Evolutionary conservation across 2,113 vertebrate species (phyloP).

Genomic region (Podocnemis expansa): DNA sequence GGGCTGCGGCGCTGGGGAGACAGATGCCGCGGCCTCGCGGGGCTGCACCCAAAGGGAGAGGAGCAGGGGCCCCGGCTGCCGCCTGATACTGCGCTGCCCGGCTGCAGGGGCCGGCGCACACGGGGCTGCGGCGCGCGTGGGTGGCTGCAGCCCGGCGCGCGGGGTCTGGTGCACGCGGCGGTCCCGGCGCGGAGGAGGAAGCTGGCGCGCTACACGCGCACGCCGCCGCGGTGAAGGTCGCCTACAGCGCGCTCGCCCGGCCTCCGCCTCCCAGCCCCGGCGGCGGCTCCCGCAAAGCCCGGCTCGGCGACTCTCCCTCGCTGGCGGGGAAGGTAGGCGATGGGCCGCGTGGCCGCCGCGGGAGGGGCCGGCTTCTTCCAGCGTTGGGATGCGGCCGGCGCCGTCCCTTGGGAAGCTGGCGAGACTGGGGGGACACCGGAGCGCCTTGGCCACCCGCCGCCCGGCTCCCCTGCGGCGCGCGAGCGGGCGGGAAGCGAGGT

Average conservation of each 20-base stretch:
- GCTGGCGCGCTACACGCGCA: no score
- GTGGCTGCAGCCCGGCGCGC: no score
- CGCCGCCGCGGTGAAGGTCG: no score
- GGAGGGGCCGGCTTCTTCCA: not conserved
- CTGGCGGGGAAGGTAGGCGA: not conserved
- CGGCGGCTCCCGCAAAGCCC: not conserved
- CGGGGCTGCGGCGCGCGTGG: no score
- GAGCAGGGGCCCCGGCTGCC: not conserved
- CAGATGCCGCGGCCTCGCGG: no score
- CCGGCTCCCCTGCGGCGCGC: not conserved
- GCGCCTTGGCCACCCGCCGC: not conserved
- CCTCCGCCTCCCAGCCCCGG: no score
- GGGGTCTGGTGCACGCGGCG: not conserved
- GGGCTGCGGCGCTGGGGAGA: no score
- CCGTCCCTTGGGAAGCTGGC: no score
- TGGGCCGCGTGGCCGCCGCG: not conserved
- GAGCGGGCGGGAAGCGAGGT: not conserved
- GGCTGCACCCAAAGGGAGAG: no score
- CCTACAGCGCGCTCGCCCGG: no score
- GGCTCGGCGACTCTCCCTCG: not conserved
- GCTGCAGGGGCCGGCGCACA: no score
- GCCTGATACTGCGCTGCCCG: not conserved
- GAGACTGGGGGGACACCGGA: not conserved
- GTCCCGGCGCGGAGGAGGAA: no score
- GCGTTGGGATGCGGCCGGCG: not conserved